Evolutionary conservation across 2,113 vertebrate species (phyloP).

Genomic region (Hydrochoerus hydrochaeris): DNA sequence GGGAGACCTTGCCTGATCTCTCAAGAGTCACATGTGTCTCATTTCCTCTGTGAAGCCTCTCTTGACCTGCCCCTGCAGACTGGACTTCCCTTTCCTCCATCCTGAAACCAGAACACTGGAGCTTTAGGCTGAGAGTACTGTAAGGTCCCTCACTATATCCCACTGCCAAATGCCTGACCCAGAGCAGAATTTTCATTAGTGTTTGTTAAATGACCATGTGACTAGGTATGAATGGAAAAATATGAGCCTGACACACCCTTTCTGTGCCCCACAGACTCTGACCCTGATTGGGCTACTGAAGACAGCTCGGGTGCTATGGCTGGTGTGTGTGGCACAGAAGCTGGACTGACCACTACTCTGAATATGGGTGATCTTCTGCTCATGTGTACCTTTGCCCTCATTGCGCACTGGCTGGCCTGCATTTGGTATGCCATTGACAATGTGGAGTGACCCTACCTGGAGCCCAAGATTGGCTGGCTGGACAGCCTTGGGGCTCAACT

Average conservation of each 20-base stretch:
- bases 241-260: neutral
- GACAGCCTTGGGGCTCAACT: conserved; percentile 97
- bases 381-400: conserved; percentile 92
- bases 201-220: conserved; percentile 9
- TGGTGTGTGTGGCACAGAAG: conserved; percentile 90
- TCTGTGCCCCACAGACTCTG: conserved; percentile 85
- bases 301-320: conserved; percentile 87
- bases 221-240: neutral
- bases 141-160: neutral
- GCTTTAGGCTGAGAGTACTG: neutral
- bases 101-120: neutral
- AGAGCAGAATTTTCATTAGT: neutral
- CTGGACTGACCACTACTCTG: conserved; percentile 91
- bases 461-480: conserved; percentile 97
- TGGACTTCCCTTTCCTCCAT: neutral
- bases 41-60: neutral
- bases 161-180: neutral
- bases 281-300: conserved; percentile 91
- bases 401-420: conserved; percentile 91
- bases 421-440: conserved; percentile 93
- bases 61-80: neutral
- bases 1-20: too few species aligned
- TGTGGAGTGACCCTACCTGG: conserved; percentile 91
- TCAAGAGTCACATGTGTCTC: too few species aligned
- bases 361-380: conserved; percentile 90